These are phyloP conservation scores for Anagrus nilaparvatae DNA, from an alignment of 1,140 invertebrate species.

Conservation along the genomic window DNA sequence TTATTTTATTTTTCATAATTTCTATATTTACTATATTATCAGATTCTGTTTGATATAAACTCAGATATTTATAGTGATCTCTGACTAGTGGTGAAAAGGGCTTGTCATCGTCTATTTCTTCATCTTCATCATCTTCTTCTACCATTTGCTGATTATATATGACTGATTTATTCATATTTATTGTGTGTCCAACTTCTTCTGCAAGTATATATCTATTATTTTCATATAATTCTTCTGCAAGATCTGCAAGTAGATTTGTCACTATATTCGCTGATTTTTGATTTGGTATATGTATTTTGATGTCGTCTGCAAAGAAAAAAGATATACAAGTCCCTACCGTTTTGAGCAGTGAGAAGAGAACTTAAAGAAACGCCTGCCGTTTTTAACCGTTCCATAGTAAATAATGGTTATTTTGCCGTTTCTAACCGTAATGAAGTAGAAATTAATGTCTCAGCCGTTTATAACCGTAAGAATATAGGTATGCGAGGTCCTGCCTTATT, in stretches of 20 bases:
- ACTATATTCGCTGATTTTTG: slow-evolving; percentile 10
- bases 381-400: no score
- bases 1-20: slow-evolving; percentile 11
- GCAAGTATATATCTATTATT: no score
- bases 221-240: slow-evolving; percentile 14
- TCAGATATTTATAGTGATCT: slow-evolving; percentile 19
- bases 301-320: slow-evolving; percentile 27
- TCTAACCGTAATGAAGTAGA: no score
- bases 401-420: no score
- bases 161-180: slow-evolving; percentile 11
- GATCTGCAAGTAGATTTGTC: slow-evolving; percentile 10
- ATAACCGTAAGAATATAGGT: no score
- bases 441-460: no score
- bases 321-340: no score
- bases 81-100: slow-evolving; percentile 15
- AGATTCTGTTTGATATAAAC: slow-evolving; percentile 16
- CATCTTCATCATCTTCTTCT: background rate
- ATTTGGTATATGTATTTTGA: slow-evolving; percentile 19
- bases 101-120: slow-evolving; percentile 3
- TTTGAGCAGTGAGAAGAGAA: no score
- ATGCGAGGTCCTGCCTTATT: no score
- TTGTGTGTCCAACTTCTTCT: slow-evolving; percentile 13
- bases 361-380: no score
- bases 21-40: slow-evolving; percentile 8
- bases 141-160: background rate